Base-by-base conservation (phyloP, 2,888 invertebrate genomes). In the Coelopa pilipes region DNA sequence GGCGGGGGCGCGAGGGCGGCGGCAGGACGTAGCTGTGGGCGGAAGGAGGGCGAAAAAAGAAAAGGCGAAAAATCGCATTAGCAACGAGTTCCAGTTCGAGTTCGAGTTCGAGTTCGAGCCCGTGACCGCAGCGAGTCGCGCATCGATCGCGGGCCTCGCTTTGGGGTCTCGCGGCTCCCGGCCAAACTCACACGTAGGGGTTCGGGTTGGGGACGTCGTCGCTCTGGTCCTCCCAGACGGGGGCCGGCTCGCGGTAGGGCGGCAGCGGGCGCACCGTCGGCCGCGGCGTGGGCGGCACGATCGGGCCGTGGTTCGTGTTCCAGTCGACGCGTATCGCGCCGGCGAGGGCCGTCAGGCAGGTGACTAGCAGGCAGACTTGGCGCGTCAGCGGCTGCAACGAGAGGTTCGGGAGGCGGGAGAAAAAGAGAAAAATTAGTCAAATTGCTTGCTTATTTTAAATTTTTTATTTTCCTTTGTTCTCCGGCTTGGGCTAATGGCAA, bases 261-360 rank as follows among this genome's bases (percentile, higher is more conserved):
- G 88, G 90, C 79, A 87, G 78, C 24, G 87, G 89, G 0, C 88
- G 88, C 79, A 88, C 87, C 77, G 87, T 85, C 9, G 89, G 88
- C 77, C 89, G 89, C 75, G 90, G 89, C 76, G 89, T 86, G 70
- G 91, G 90, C 21, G 91, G 91, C 82, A 88, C 87, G 66, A 91
- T 91, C 62, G 91, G 91, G 19, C 91, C 91, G 9, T 84, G 89
- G 79, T 89, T 91, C 2, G 91, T 91, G 81, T 91, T 91, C 83
- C 88, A 91, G 83, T 90, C 90, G 75, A 91, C 91, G 87, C 89
- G 90, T 88, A 91, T 91, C 79, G 90, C 89, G 65, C 89, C 88
- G 85, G 87, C 88, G 83, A 82, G 63, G 46, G 82, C 80, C 68
- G 79, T 78, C 71, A 85, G 76, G 75, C 85, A 83, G 75, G 81